Conservation (phyloP, 2,888 invertebrate genomes). For the Drosophila recens region DNA sequence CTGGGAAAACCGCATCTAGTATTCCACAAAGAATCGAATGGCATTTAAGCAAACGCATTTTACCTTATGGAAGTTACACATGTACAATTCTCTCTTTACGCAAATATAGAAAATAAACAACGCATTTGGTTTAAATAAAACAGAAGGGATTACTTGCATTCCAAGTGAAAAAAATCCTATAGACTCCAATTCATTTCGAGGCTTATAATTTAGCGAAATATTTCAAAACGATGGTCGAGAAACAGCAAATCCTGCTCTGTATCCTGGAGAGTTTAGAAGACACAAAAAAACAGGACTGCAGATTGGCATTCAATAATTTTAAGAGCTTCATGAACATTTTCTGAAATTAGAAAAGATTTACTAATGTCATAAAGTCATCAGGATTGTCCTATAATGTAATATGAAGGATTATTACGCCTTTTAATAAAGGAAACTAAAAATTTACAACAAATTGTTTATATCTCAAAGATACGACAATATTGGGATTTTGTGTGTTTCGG, state of each 20-base stretch:
- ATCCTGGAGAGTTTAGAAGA: too few relatives aligned
- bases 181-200: neutral
- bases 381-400: neutral
- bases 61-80: constrained; percentile 2
- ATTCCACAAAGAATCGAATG: constrained; percentile 51
- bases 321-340: too few relatives aligned
- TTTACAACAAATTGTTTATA: neutral
- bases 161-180: neutral
- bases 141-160: neutral
- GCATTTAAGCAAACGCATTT: constrained; percentile 54
- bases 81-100: constrained; percentile 14
- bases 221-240: neutral
- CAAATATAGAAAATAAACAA: constrained; percentile 14
- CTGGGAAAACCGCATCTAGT: constrained; percentile 54
- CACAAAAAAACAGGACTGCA: too few relatives aligned
- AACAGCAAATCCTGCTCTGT: too few relatives aligned
- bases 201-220: neutral
- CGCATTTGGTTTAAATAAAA: constrained; percentile 6
- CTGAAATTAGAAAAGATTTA: too few relatives aligned
- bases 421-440: too few relatives aligned
- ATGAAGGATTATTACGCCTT: neutral
- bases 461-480: neutral
- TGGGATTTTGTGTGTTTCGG: neutral
- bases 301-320: too few relatives aligned
- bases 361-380: neutral